phyloP scores from a whole-genome alignment of 2,797 vertebrate species.

The Heteromormyrus szaboi region DNA sequence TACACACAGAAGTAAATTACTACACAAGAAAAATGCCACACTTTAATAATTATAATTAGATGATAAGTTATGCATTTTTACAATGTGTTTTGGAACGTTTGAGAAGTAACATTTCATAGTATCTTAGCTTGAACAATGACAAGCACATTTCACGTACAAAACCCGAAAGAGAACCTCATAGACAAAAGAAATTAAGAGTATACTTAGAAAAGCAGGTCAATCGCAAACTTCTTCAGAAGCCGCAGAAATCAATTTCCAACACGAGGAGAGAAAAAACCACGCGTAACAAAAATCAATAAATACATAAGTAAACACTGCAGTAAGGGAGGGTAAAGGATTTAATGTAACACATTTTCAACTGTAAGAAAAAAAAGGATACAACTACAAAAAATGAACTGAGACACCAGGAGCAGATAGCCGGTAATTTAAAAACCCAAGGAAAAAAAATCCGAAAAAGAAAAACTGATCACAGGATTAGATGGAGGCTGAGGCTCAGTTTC shows the following conservation, averaged over 20 bases:
- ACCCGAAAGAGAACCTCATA: neutral
- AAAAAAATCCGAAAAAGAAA: conserved; percentile 40
- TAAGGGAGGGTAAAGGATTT: conserved; percentile 24
- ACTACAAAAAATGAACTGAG: conserved; percentile 8
- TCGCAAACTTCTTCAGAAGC: neutral
- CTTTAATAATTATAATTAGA: neutral
- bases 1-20: neutral
- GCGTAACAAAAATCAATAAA: conserved; percentile 36
- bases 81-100: neutral
- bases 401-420: conserved; percentile 14
- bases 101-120: neutral
- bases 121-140: neutral
- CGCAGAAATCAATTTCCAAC: conserved; percentile 12
- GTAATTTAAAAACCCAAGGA: conserved; percentile 31
- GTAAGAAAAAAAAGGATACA: neutral
- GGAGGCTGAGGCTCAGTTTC: conserved; percentile 56
- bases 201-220: neutral
- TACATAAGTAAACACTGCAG: conserved; percentile 33
- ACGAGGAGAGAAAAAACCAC: neutral
- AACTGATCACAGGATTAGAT: conserved; percentile 60
- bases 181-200: conserved; percentile 7
- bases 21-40: neutral
- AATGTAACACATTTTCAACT: conserved; percentile 16
- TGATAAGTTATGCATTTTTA: neutral
- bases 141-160: neutral